Percentiles rank a stretch among this genome's conserved stretches.
These are phyloP conservation scores for Dendrolimus pini DNA, from an alignment of 2,888 invertebrate genomes.

Conservation along the genomic window DNA sequence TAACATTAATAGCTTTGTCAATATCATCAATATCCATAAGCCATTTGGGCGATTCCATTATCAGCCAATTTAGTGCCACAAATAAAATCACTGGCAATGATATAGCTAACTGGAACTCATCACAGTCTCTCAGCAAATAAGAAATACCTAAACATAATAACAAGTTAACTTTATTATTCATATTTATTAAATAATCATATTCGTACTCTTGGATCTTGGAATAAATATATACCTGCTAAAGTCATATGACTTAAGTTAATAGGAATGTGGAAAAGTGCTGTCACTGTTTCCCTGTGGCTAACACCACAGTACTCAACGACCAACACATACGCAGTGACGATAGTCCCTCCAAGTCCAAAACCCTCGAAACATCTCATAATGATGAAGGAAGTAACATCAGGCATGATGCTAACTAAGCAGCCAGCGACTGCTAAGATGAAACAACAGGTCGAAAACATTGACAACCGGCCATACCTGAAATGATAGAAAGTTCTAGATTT, in stretches of 20 bases:
- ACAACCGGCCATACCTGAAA: constrained; percentile 48
- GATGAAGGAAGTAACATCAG: constrained; percentile 29
- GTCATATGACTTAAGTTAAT: constrained; percentile 46
- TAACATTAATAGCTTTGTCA: constrained; percentile 32
- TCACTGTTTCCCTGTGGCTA: constrained; percentile 39
- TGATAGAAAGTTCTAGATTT: background rate
- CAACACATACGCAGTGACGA: constrained; percentile 50
- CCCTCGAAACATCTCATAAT: constrained; percentile 50
- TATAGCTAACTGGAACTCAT: constrained; percentile 41
- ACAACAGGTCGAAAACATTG: constrained; percentile 28
- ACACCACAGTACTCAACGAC: constrained; percentile 47
- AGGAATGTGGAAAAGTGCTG: constrained; percentile 49
- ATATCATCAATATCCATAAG: constrained; percentile 40
- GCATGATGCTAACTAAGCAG: constrained; percentile 39
- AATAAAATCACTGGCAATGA: constrained; percentile 46
- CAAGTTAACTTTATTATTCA: no score
- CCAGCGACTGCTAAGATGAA: constrained; percentile 34
- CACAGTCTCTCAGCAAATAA: constrained; percentile 42
- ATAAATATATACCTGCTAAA: constrained; percentile 24
- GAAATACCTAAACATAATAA: constrained; percentile 22
- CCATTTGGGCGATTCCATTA: constrained; percentile 59
- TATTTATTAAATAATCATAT: no score
- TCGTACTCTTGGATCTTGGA: no score
- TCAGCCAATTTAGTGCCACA: constrained; percentile 26
- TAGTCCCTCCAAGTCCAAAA: constrained; percentile 43